phyloP scores from a whole-genome alignment of 2,113 vertebrate species.

The Pionites leucogaster region DNA sequence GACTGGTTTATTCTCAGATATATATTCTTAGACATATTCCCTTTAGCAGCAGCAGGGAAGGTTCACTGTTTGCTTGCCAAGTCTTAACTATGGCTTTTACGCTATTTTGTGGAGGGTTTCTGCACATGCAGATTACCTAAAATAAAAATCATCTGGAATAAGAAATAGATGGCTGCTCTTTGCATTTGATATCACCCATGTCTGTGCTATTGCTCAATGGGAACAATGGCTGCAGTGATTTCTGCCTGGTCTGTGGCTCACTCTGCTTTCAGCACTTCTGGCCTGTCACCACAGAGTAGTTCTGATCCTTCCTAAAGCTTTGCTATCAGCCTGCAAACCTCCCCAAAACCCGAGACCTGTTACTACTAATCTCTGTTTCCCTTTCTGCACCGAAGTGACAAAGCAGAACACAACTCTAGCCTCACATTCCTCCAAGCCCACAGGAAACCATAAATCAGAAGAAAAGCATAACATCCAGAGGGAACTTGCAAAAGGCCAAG shows the following conservation, averaged over 20 bases:
- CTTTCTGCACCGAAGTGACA: constrained; percentile 14
- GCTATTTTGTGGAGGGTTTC: background rate
- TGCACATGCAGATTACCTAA: background rate
- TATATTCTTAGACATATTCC: background rate
- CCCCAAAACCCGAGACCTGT: background rate
- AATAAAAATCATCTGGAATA: background rate
- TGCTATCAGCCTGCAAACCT: background rate
- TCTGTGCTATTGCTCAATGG: background rate
- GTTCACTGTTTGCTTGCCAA: background rate
- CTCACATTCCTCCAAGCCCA: constrained; percentile 49
- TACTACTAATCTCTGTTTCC: background rate
- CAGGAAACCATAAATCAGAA: constrained; percentile 59
- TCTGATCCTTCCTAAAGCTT: background rate
- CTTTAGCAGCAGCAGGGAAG: background rate
- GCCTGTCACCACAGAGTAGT: background rate
- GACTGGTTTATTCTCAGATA: background rate
- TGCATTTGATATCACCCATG: background rate
- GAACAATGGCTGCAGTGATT: background rate
- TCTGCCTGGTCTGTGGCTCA: background rate
- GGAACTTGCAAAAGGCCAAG: background rate
- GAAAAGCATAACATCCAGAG: constrained; percentile 10
- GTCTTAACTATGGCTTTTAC: background rate
- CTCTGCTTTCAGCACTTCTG: background rate
- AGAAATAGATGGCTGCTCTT: background rate
- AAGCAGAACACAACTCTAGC: constrained; percentile 7